Evolutionary conservation across 2,113 vertebrate genomes (phyloP).

Genomic region (Xenotilapia longispinis): DNA sequence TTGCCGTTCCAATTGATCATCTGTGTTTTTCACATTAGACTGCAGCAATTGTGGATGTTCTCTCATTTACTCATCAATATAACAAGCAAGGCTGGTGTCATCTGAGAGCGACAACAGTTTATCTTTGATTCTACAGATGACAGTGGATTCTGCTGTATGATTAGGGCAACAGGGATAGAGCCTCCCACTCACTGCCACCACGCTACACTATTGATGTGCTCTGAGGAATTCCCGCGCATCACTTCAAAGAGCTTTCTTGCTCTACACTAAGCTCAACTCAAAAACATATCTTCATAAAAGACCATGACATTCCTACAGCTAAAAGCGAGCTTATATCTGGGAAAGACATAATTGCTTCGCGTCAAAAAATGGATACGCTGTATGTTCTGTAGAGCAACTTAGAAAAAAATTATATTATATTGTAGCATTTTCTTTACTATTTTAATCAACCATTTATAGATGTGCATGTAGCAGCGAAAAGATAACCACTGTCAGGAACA

Average conservation of each 20-base stretch:
- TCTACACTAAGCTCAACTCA: not conserved
- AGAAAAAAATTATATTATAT: not conserved
- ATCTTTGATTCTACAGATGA: constrained; percentile 19
- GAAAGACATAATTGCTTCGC: not conserved
- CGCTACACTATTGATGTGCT: constrained; percentile 4
- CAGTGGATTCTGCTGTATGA: constrained; percentile 17
- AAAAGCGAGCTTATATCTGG: not conserved
- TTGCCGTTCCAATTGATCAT: not conserved
- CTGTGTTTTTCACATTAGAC: not conserved
- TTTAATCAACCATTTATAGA: not conserved
- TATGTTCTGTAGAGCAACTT: not conserved
- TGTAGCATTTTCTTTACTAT: not conserved
- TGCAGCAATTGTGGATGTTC: not conserved
- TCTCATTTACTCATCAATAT: constrained; percentile 12
- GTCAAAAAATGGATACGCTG: not conserved
- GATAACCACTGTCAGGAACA: constrained; percentile 27
- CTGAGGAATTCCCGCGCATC: constrained; percentile 33
- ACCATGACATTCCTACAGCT: not conserved
- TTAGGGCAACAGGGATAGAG: constrained; percentile 19
- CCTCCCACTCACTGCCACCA: constrained; percentile 2
- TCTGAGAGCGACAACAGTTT: not conserved
- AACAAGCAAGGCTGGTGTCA: not conserved
- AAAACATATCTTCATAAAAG: not conserved
- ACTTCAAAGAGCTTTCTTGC: constrained; percentile 3
- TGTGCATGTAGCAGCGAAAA: constrained; percentile 6